These are phyloP conservation scores for Keiferia lycopersicella DNA, from an alignment of 2,888 invertebrate genomes.

Conservation along the genomic window DNA sequence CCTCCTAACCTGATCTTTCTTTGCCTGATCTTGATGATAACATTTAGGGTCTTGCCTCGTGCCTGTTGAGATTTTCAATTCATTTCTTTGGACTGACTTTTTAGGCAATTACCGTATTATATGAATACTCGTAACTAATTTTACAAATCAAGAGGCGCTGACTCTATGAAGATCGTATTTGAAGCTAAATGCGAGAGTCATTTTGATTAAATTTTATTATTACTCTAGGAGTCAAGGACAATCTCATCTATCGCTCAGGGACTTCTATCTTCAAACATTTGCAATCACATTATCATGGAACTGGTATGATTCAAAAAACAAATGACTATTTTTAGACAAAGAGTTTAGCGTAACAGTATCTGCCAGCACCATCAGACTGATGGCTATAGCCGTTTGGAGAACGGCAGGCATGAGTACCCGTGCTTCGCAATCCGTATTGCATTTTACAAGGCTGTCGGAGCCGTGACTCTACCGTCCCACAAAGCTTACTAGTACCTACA, in stretches of 20 bases:
- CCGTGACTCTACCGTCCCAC: conserved; percentile 9
- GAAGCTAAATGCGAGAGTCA: too few species aligned
- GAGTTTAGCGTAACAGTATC: background rate
- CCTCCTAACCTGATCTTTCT: conserved; percentile 6
- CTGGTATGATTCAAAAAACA: too few species aligned
- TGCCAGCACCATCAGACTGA: background rate
- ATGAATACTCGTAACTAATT: too few species aligned
- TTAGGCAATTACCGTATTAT: background rate
- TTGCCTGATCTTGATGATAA: conserved; percentile 6
- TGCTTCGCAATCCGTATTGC: conserved; percentile 1
- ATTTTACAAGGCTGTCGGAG: background rate
- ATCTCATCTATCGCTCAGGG: too few species aligned
- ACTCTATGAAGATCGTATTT: too few species aligned
- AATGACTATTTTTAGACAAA: too few species aligned
- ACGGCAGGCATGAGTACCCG: background rate
- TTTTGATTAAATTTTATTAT: too few species aligned
- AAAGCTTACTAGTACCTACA: background rate
- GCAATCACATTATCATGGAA: too few species aligned
- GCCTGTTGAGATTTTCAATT: background rate
- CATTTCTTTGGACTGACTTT: background rate
- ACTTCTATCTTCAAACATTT: too few species aligned
- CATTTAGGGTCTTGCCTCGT: background rate
- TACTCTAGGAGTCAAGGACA: too few species aligned
- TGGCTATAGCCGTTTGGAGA: background rate
- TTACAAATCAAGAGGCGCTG: too few species aligned